Percentiles rank a stretch among this genome's conserved stretches.
phyloP scores from a whole-genome alignment of 2,113 vertebrate species.

The Orycteropus afer region DNA sequence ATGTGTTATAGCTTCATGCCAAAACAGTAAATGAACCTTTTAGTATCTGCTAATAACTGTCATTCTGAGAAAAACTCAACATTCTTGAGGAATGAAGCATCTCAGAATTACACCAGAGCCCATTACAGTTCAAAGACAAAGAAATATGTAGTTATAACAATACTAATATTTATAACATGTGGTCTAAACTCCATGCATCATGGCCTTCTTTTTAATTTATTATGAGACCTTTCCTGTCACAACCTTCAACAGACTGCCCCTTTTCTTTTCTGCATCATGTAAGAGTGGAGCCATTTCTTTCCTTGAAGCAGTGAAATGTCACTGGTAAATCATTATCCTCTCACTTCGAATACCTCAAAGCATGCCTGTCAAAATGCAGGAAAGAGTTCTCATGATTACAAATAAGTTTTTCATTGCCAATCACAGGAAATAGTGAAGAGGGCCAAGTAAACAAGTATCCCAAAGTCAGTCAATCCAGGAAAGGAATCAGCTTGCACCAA shows the following conservation, averaged over 20 bases:
- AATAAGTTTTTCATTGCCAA: slow-evolving; percentile 34
- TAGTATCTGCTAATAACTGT: slow-evolving; percentile 57
- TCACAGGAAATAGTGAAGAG: not conserved
- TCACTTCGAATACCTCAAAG: slow-evolving; percentile 61
- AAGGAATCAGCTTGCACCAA: not conserved
- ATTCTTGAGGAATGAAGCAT: slow-evolving; percentile 1
- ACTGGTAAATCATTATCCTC: slow-evolving; percentile 60
- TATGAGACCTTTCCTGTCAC: slow-evolving; percentile 43
- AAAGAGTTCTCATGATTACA: slow-evolving; percentile 54
- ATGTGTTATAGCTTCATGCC: slow-evolving; percentile 13
- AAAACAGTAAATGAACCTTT: slow-evolving; percentile 52
- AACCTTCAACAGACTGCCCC: not conserved
- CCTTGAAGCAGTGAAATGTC: slow-evolving; percentile 59
- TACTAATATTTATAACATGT: not conserved
- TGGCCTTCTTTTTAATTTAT: slow-evolving; percentile 48
- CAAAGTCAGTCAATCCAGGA: not conserved
- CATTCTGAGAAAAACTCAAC: slow-evolving; percentile 43
- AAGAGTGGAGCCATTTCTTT: slow-evolving; percentile 4
- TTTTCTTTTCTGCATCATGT: slow-evolving; percentile 50
- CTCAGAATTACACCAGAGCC: slow-evolving; percentile 6
- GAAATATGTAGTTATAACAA: not conserved
- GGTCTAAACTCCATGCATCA: not conserved
- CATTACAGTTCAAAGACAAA: not conserved
- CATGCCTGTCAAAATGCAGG: slow-evolving; percentile 57
- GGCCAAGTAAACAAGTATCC: not conserved